phyloP scores from a whole-genome alignment of 2,888 invertebrate genomes.

The Brachyptera putata region DNA sequence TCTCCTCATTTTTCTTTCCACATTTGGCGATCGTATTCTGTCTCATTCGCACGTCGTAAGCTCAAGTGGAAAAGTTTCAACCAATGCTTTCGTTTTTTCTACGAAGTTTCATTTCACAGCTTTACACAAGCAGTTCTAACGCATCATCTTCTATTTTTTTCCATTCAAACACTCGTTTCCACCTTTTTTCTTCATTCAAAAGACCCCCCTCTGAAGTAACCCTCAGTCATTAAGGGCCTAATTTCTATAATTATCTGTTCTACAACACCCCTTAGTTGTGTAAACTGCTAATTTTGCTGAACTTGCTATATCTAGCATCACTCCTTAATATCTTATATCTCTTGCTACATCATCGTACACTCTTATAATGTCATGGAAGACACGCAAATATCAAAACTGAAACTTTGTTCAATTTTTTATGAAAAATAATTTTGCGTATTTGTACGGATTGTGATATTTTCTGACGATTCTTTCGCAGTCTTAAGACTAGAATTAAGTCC shows the following conservation, averaged over 20 bases:
- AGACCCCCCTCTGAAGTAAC: neutral
- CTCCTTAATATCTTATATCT: conserved; percentile 8
- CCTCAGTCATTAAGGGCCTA: conserved; percentile 18
- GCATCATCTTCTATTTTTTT: conserved; percentile 16
- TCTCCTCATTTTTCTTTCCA: conserved; percentile 30
- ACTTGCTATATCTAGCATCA: conserved; percentile 21
- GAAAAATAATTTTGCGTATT: too few species aligned
- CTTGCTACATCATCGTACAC: conserved; percentile 10
- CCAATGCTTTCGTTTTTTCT: conserved; percentile 14
- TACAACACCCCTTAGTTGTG: conserved; percentile 19
- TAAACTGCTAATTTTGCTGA: conserved; percentile 22
- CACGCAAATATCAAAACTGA: too few species aligned
- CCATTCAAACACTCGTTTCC: conserved; percentile 4
- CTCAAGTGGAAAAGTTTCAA: conserved; percentile 29
- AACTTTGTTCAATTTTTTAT: too few species aligned
- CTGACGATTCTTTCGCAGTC: too few species aligned
- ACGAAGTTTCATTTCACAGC: neutral
- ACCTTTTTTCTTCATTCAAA: conserved; percentile 1
- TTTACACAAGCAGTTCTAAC: neutral
- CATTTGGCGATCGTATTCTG: conserved; percentile 27
- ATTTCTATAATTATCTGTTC: conserved; percentile 21
- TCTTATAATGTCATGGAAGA: too few species aligned
- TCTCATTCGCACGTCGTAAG: conserved; percentile 28
- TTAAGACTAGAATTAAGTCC: too few species aligned
- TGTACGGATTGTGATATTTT: too few species aligned